Conservation (phyloP, 1,140 invertebrate species). For the Vanessa tameamea region DNA sequence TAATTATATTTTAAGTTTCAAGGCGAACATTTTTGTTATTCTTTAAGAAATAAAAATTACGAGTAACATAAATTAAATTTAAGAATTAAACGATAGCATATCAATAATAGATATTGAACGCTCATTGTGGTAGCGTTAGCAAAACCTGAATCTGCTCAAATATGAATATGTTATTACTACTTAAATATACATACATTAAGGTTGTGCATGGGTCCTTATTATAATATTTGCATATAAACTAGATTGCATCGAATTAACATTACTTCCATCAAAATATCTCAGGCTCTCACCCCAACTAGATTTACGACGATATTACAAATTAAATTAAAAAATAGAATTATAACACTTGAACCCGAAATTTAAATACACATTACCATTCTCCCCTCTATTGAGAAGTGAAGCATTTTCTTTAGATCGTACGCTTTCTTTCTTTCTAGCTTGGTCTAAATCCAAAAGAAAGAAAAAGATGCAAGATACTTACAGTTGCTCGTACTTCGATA, state of each 20-base stretch:
- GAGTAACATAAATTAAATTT: no score
- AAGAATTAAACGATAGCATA: no score
- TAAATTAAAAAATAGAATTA: slow-evolving; percentile 81
- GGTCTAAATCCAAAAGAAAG: slow-evolving; percentile 39
- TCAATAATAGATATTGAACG: no score
- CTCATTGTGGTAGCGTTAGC: no score
- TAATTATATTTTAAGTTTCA: no score
- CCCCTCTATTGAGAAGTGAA: slow-evolving; percentile 79
- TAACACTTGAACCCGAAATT: slow-evolving; percentile 78
- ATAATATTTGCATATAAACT: neutral
- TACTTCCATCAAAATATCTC: slow-evolving; percentile 45
- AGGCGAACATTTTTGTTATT: no score
- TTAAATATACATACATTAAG: no score
- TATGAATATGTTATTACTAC: no score
- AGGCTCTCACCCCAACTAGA: slow-evolving; percentile 49
- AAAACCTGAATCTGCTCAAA: no score
- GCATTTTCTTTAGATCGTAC: slow-evolving; percentile 62
- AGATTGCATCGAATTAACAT: slow-evolving; percentile 4
- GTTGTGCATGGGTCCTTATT: neutral
- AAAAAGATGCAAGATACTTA: slow-evolving; percentile 51
- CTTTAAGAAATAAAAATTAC: no score
- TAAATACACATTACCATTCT: slow-evolving; percentile 80
- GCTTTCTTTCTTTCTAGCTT: slow-evolving; percentile 49
- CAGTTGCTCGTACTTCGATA: slow-evolving; percentile 71
- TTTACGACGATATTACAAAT: slow-evolving; percentile 69